Evolutionary conservation across 2,797 vertebrate genomes (phyloP), one percentile per base, ranked within the genome.

Genomic region (Neoniphon sammara): DNA sequence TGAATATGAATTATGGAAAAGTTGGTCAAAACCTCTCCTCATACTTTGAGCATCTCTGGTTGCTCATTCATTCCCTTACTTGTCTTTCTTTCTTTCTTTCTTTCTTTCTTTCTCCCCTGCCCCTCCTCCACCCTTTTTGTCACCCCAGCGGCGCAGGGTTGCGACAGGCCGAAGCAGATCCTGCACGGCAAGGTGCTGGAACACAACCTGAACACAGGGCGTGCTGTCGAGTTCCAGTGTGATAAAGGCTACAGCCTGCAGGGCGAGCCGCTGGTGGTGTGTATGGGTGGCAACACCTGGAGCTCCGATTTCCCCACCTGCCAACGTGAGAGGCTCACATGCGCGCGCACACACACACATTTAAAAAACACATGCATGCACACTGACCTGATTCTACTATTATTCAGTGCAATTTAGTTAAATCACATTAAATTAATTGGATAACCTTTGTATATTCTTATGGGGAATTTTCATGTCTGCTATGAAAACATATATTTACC

Each of bases 211-310:
- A 95, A 93, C 47, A 84, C 90, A 0, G 95, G 96, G 0, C 94
- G 87, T 31, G 94, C 92, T 5, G 71, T 97, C 78, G 82, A 89
- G 7, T 97, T 96, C 82, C 89, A 93, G 87, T 99, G 98, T 56
- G 90, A 96, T 68, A 93, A 82, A 70, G 97, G 97, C 77, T 99
- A 96, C 88, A 91, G 39, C 67, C 93, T 98, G 75, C 92, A 95
- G 83, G 97, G 98, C 20, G 91, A 95, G 0, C 55, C 91, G 1
- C 62, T 93, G 58, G 93, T 95, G 52, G 88, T 94, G 70, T 99
- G 98, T 81, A 93, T 94, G 71, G 93, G 89, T 61, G 92, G 94
- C 30, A 94, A 91, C 80, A 90, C 87, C 61, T 99, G 98, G 97
- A 97, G 94, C 86, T 94, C 95, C 59, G 76, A 93, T 1, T 88